Conservation (phyloP, 2,113 vertebrate species). For the Ptychochromis oligacanthus region DNA sequence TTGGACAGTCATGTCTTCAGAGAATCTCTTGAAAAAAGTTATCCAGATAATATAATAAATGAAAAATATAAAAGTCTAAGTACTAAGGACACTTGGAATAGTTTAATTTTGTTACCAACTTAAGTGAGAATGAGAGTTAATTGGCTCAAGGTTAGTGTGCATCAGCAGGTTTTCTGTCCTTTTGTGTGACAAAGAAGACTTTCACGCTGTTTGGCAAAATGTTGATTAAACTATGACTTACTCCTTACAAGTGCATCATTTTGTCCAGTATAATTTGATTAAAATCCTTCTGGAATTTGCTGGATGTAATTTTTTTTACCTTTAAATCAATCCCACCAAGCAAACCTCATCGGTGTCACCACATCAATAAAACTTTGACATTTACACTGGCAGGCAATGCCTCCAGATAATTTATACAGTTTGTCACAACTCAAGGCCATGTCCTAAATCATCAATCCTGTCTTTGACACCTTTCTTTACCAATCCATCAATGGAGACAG, state of each 20-base stretch:
- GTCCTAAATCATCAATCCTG: slow-evolving; percentile 65
- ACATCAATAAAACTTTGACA: slow-evolving; percentile 64
- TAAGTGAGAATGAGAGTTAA: slow-evolving; percentile 28
- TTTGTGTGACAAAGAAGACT: slow-evolving; percentile 11
- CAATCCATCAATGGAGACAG: slow-evolving; percentile 67
- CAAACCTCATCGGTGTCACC: slow-evolving; percentile 19
- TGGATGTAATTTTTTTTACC: not conserved
- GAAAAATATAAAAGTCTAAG: slow-evolving; percentile 54
- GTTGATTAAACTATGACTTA: slow-evolving; percentile 45
- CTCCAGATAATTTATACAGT: slow-evolving; percentile 63
- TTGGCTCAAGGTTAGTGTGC: slow-evolving; percentile 23
- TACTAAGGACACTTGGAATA: slow-evolving; percentile 25
- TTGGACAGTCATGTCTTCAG: slow-evolving; percentile 61
- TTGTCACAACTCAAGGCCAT: slow-evolving; percentile 63
- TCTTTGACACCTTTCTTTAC: slow-evolving; percentile 66
- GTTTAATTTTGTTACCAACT: slow-evolving; percentile 31
- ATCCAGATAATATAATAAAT: slow-evolving; percentile 65
- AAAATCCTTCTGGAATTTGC: slow-evolving; percentile 19
- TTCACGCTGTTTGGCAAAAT: not conserved
- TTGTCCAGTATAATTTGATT: slow-evolving; percentile 23
- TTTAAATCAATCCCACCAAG: slow-evolving; percentile 13
- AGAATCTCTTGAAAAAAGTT: slow-evolving; percentile 52
- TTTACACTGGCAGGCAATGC: slow-evolving; percentile 36
- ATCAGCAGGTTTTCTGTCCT: slow-evolving; percentile 14
- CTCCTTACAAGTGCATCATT: not conserved